These are phyloP conservation scores for Acropora yongei DNA, from an alignment of 64 coral and sea anemone species.

Conservation along the genomic window DNA sequence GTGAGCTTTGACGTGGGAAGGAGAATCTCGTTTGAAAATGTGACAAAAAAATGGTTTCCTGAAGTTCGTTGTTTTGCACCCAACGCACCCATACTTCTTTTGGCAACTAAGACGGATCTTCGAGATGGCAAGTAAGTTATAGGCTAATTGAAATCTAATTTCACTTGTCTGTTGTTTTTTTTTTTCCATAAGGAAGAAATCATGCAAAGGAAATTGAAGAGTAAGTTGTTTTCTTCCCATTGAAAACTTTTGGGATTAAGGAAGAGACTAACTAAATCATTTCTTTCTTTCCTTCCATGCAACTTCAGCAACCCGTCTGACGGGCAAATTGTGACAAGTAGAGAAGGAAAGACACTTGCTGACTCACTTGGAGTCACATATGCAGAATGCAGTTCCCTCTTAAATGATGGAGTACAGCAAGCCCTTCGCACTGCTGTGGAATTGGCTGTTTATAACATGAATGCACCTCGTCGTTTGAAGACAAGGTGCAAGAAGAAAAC, in stretches of 20 bases:
- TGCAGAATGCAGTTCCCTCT: constrained; percentile 39
- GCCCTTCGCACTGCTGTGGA: constrained; percentile 6
- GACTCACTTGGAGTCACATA: not conserved
- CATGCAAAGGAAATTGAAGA: no score
- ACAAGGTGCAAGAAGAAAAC: constrained; percentile 9
- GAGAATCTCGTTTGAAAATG: constrained; percentile 77
- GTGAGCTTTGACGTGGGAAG: constrained; percentile 93
- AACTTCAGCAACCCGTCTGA: not conserved
- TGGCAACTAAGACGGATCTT: constrained; percentile 91
- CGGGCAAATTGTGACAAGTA: not conserved
- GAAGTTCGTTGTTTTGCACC: constrained; percentile 73
- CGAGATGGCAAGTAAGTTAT: constrained; percentile 53
- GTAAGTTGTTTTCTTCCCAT: no score
- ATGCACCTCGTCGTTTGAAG: not conserved
- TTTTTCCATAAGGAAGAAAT: not conserved
- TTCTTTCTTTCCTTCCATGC: not conserved
- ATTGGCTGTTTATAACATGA: not conserved
- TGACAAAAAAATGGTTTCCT: constrained; percentile 80
- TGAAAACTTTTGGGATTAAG: no score
- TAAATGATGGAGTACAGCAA: constrained; percentile 29
- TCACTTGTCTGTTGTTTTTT: not conserved
- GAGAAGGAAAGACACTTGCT: constrained; percentile 34
- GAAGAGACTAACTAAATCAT: not conserved
- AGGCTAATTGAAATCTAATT: no score
- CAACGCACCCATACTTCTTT: constrained; percentile 67